Evolutionary conservation across 2,888 invertebrate species (phyloP).

Genomic region (Cantharis rufa): DNA sequence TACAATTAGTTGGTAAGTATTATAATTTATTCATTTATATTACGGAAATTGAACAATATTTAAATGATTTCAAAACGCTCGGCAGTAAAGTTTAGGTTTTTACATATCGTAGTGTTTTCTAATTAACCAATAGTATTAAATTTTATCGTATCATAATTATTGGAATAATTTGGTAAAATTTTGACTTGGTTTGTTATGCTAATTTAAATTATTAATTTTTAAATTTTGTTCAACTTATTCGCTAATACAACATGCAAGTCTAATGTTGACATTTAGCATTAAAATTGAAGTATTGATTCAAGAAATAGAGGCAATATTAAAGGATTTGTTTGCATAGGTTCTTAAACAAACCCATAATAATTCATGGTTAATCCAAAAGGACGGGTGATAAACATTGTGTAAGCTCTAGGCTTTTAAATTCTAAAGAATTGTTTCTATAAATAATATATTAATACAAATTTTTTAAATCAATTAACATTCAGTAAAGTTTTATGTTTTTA

Average conservation of each 20-base stretch:
- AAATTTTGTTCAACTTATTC: neutral
- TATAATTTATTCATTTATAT: neutral
- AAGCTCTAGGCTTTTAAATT: neutral
- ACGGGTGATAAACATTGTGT: neutral
- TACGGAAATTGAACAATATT: neutral
- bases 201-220: neutral
- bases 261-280: neutral
- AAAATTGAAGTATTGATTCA: neutral
- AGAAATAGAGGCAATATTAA: neutral
- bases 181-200: neutral
- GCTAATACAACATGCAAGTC: neutral
- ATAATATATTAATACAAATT: neutral
- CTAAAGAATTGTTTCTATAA: neutral
- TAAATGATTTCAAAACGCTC: no score
- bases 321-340: neutral
- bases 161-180: neutral
- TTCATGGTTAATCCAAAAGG: neutral
- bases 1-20: constrained; percentile 65
- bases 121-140: no score
- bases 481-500: neutral
- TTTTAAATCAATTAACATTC: neutral
- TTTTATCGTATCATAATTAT: no score
- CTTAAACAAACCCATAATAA: neutral
- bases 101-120: no score
- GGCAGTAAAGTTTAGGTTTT: no score